These are phyloP conservation scores for Mystacides longicornis DNA, from an alignment of 2,888 invertebrate species.

Conservation along the genomic window DNA sequence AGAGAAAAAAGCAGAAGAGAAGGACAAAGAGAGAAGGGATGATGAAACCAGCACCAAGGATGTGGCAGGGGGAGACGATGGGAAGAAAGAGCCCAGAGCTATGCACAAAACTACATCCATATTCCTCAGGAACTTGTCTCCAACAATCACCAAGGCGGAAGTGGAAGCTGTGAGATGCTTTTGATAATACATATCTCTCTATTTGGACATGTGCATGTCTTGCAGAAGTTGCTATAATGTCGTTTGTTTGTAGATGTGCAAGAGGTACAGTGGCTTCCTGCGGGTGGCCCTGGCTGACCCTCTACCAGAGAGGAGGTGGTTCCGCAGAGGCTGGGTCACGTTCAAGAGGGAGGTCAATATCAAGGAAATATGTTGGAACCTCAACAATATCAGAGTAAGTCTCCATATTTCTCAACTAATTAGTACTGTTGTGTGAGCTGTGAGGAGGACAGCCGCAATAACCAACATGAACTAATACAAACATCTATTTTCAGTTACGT, in stretches of 20 bases:
- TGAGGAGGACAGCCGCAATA: too few relatives aligned
- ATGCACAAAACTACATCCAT: constrained; percentile 96
- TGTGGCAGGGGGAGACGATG: constrained; percentile 36
- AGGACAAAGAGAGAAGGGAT: constrained; percentile 43
- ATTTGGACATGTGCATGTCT: too few relatives aligned
- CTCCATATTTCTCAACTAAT: neutral
- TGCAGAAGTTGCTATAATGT: too few relatives aligned
- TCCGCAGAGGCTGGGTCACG: constrained; percentile 96
- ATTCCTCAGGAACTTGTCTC: constrained; percentile 91
- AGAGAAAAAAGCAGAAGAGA: constrained; percentile 38
- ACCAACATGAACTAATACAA: too few relatives aligned
- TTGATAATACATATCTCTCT: neutral
- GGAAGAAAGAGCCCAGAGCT: constrained; percentile 55
- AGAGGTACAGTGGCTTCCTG: constrained; percentile 86
- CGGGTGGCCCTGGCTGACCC: constrained; percentile 97
- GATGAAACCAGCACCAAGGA: constrained; percentile 32
- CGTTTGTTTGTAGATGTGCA: constrained; percentile 65
- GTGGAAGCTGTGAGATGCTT: constrained; percentile 75
- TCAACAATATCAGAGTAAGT: constrained; percentile 84
- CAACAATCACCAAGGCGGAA: constrained; percentile 93
- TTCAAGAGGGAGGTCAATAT: constrained; percentile 95
- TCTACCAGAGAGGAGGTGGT: constrained; percentile 91
- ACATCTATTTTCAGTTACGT: constrained; percentile 66
- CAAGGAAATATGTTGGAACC: constrained; percentile 98
- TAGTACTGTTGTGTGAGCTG: too few relatives aligned